Percentiles rank a stretch among this genome's conserved stretches.
These are phyloP conservation scores for Magallana ariakensis DNA, from an alignment of 1,140 invertebrate genomes.

Conservation along the genomic window DNA sequence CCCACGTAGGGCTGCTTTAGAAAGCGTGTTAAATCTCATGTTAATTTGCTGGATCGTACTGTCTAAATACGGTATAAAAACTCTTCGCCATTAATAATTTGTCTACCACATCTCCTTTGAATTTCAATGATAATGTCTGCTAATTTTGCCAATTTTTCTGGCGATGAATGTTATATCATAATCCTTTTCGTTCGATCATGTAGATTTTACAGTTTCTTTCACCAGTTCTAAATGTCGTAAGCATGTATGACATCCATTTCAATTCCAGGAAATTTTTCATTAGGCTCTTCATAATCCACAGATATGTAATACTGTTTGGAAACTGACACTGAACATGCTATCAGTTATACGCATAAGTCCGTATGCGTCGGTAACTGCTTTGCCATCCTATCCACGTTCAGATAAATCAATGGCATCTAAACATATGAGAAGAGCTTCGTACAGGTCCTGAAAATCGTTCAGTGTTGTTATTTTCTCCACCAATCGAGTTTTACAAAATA, in stretches of 20 bases:
- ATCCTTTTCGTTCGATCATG: constrained; percentile 12
- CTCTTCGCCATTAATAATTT: no score
- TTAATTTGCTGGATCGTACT: background rate
- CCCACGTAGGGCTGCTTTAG: background rate
- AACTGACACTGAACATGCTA: constrained; percentile 51
- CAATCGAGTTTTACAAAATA: constrained; percentile 56
- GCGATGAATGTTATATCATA: background rate
- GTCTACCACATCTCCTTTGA: no score
- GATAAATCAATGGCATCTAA: constrained; percentile 44
- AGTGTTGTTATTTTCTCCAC: constrained; percentile 54
- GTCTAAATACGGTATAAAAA: constrained; percentile 51
- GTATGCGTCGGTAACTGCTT: constrained; percentile 48
- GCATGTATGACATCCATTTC: constrained; percentile 50
- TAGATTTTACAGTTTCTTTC: constrained; percentile 4
- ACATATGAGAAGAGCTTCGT: constrained; percentile 41
- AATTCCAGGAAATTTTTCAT: constrained; percentile 55
- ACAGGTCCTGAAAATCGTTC: constrained; percentile 49
- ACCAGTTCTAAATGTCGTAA: constrained; percentile 52
- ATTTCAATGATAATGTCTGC: background rate
- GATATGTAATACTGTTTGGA: constrained; percentile 50
- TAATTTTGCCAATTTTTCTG: constrained; percentile 10
- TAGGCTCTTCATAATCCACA: constrained; percentile 46
- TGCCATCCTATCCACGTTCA: constrained; percentile 51
- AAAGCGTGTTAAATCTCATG: constrained; percentile 15
- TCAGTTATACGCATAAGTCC: constrained; percentile 54